Conservation (phyloP, 1,140 invertebrate species). For the Varroa destructor region DNA sequence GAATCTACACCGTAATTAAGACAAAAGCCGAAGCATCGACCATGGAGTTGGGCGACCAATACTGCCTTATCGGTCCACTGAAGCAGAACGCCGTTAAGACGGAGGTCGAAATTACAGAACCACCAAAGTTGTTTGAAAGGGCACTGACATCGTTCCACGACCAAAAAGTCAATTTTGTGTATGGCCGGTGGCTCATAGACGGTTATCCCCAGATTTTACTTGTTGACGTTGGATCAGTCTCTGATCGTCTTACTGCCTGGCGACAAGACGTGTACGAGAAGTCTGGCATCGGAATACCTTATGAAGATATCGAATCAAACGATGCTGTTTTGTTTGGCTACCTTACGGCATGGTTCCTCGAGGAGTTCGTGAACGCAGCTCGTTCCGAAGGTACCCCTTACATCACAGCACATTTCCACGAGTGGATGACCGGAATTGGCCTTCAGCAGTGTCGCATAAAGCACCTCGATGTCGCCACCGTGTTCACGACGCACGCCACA, state of each 20-base stretch:
- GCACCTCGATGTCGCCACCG: constrained; percentile 39
- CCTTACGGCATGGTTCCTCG: constrained; percentile 80
- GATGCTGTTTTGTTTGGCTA: constrained; percentile 93
- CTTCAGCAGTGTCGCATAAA: constrained; percentile 40
- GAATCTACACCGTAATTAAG: constrained; percentile 44
- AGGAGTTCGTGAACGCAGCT: constrained; percentile 33
- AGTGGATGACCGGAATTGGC: constrained; percentile 43
- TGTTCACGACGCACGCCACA: constrained; percentile 45
- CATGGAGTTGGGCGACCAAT: constrained; percentile 43
- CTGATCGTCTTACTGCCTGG: constrained; percentile 42
- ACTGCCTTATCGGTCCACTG: constrained; percentile 42
- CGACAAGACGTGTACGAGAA: constrained; percentile 41
- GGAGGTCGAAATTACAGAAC: constrained; percentile 41
- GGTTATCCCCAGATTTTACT: constrained; percentile 43
- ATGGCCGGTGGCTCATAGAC: constrained; percentile 44
- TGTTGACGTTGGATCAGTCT: constrained; percentile 43
- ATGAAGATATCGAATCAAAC: constrained; percentile 88
- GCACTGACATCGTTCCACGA: constrained; percentile 40
- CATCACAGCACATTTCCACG: constrained; percentile 43
- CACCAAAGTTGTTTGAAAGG: constrained; percentile 36
- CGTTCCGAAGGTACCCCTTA: background rate
- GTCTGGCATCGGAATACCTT: constrained; percentile 53
- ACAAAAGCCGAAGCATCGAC: constrained; percentile 42
- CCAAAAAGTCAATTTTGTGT: constrained; percentile 41
- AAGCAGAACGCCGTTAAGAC: constrained; percentile 41